Conservation (phyloP, 2,888 invertebrate genomes). For the Eupsilia transversa region DNA sequence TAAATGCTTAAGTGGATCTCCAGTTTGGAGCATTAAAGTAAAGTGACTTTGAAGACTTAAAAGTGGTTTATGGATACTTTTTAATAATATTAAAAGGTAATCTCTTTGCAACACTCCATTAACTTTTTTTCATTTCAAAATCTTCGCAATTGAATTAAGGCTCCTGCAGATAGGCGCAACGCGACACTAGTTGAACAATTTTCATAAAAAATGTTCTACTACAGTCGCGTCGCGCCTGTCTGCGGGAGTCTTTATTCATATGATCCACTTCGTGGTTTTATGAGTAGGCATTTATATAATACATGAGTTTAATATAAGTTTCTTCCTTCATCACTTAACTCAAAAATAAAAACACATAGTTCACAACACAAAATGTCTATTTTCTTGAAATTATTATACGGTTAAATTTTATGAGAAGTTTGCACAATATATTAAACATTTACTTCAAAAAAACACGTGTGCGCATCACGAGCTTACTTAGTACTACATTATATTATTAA, state of each 20-base stretch:
- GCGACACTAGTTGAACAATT: neutral
- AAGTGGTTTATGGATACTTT: slow-evolving; percentile 32
- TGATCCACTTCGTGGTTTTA: slow-evolving; percentile 3
- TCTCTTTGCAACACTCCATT: slow-evolving; percentile 42
- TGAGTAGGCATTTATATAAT: neutral
- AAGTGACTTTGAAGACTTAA: slow-evolving; percentile 51
- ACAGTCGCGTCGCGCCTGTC: neutral
- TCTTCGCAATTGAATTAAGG: neutral
- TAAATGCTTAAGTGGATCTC: slow-evolving; percentile 51
- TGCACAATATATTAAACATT: neutral
- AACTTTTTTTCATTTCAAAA: slow-evolving; percentile 25
- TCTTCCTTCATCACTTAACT: neutral
- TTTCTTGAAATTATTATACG: neutral
- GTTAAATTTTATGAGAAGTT: neutral
- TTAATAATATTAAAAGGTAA: slow-evolving; percentile 39
- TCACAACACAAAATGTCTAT: neutral
- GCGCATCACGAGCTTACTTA: neutral
- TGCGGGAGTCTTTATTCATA: neutral
- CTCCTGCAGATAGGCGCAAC: no score
- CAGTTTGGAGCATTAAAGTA: slow-evolving; percentile 39
- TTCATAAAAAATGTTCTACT: neutral
- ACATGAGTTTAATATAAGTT: neutral
- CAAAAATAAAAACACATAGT: neutral
- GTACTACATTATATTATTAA: neutral
- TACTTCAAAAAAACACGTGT: neutral